phyloP scores from a whole-genome alignment of 53 echinoderm and acorn worm species.

The Crossaster papposus region DNA sequence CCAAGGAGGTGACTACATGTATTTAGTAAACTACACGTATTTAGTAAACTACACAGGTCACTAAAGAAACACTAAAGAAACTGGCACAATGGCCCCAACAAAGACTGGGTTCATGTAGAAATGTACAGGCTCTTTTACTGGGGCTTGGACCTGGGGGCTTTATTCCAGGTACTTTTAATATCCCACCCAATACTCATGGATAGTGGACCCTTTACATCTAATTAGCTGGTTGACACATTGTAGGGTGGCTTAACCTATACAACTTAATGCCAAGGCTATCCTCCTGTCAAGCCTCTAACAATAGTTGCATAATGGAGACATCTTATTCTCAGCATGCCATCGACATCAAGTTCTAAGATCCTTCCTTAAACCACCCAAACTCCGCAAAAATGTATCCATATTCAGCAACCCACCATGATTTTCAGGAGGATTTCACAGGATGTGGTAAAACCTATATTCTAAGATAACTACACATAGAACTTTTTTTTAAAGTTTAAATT shows the following conservation, averaged over 20 bases:
- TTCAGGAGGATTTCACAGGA: no score
- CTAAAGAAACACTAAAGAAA: conserved; percentile 32
- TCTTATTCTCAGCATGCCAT: not conserved
- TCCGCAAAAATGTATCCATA: not conserved
- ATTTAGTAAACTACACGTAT: conserved; percentile 57
- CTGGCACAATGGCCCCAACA: not conserved
- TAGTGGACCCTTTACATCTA: conserved; percentile 32
- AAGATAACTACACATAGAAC: no score
- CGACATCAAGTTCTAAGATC: not conserved
- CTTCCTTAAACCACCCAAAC: not conserved
- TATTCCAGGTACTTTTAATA: conserved; percentile 9
- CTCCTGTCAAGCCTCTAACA: not conserved
- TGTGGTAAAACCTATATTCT: no score
- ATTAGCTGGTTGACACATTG: conserved; percentile 35
- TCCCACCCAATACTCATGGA: conserved; percentile 14
- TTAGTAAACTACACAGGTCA: conserved; percentile 45
- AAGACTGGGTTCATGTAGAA: not conserved
- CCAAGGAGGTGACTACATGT: not conserved
- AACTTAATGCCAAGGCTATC: conserved; percentile 31
- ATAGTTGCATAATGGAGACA: conserved; percentile 11
- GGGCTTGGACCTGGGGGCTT: not conserved
- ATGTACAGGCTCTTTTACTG: not conserved
- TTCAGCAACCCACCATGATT: no score
- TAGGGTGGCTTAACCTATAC: no score
- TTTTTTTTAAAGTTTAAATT: no score